These are phyloP conservation scores for Drosophila kokeensis DNA, from an alignment of 2,888 invertebrate species.

Conservation along the genomic window DNA sequence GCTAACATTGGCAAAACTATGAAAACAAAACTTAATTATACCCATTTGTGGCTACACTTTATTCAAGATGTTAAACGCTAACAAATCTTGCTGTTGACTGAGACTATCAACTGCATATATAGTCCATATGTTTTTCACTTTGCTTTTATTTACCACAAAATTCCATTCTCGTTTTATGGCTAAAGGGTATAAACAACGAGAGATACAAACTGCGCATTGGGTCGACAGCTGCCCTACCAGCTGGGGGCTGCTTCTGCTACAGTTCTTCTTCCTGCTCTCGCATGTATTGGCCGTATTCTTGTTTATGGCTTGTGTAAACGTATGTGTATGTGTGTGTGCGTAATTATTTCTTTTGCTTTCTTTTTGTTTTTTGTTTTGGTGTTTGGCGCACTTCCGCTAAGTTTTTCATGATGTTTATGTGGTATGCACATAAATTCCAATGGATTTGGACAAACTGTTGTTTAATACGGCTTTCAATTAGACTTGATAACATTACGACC, in stretches of 20 bases:
- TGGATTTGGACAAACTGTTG: constrained; percentile 70
- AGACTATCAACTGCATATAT: not conserved
- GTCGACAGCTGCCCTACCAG: constrained; percentile 48
- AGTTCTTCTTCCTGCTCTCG: not conserved
- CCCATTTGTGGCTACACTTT: not conserved
- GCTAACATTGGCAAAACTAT: not conserved
- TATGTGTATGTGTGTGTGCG: constrained; percentile 13
- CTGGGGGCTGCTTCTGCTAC: constrained; percentile 27
- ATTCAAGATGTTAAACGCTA: not conserved
- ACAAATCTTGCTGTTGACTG: not conserved
- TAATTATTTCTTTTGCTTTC: constrained; percentile 48
- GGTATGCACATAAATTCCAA: constrained; percentile 60
- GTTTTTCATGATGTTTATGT: constrained; percentile 40
- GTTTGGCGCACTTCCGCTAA: constrained; percentile 48
- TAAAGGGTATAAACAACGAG: constrained; percentile 23
- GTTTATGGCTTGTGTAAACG: constrained; percentile 44
- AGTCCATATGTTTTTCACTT: not conserved
- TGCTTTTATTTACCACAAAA: constrained; percentile 7
- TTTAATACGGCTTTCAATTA: constrained; percentile 70
- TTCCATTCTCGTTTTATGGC: not conserved
- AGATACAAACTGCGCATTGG: constrained; percentile 27
- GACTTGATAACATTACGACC: constrained; percentile 34
- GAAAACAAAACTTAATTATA: not conserved
- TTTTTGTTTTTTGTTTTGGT: constrained; percentile 6
- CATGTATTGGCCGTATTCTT: constrained; percentile 38